Percentiles rank a stretch among this genome's conserved stretches.
Evolutionary conservation across 2,888 invertebrate genomes (phyloP).

Genomic region (Eurois occulta): DNA sequence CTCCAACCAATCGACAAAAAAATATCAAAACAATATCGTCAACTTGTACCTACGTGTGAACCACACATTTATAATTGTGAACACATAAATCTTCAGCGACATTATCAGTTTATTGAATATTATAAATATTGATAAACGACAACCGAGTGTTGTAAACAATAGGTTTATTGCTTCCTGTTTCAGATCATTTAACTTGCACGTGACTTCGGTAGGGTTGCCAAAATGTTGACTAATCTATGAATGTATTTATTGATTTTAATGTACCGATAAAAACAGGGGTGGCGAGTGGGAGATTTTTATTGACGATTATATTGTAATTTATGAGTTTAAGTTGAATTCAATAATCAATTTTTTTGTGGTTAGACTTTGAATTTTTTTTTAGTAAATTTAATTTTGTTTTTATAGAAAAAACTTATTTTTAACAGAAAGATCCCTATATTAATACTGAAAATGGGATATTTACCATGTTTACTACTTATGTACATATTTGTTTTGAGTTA

Average conservation of each 20-base stretch:
- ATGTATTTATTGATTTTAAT: slow-evolving; percentile 76
- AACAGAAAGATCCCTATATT: neutral
- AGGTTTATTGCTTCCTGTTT: slow-evolving; percentile 87
- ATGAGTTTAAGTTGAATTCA: slow-evolving; percentile 32
- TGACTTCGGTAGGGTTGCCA: slow-evolving; percentile 83
- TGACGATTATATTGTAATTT: slow-evolving; percentile 56
- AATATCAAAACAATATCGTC: neutral
- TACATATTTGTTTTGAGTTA: too few relatives aligned
- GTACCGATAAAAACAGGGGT: slow-evolving; percentile 55
- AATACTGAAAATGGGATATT: too few relatives aligned
- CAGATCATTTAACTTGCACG: slow-evolving; percentile 87
- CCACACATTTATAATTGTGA: slow-evolving; percentile 42
- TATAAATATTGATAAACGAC: slow-evolving; percentile 86
- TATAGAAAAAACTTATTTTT: neutral
- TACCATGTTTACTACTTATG: too few relatives aligned
- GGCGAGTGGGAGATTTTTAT: slow-evolving; percentile 56
- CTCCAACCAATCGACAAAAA: neutral
- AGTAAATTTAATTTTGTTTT: neutral
- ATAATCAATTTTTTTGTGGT: slow-evolving; percentile 31
- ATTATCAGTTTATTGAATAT: slow-evolving; percentile 76
- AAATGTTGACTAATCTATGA: slow-evolving; percentile 79
- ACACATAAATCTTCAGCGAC: slow-evolving; percentile 64
- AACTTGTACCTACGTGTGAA: slow-evolving; percentile 41
- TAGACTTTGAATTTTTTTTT: neutral
- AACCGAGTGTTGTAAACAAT: slow-evolving; percentile 84